Conservation (phyloP, 1,140 invertebrate species). For the Coboldia fuscipes region DNA sequence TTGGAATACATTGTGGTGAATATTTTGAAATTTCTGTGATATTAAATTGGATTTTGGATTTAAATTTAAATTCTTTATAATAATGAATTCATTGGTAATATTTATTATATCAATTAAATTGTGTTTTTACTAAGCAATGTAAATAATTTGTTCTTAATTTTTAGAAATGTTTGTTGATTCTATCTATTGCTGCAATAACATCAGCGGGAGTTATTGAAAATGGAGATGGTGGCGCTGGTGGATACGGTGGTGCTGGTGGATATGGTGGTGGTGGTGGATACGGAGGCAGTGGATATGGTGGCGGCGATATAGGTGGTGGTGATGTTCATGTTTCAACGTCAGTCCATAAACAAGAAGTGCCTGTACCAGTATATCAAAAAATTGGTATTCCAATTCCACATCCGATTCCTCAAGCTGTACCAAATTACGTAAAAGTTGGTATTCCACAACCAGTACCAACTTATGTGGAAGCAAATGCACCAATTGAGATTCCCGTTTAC, state of each 20-base stretch:
- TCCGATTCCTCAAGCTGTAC: slow-evolving; percentile 46
- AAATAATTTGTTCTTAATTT: too few species aligned
- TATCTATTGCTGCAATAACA: too few species aligned
- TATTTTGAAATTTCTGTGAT: too few species aligned
- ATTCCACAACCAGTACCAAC: slow-evolving; percentile 55
- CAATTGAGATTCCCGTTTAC: slow-evolving; percentile 47
- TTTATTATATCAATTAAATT: too few species aligned
- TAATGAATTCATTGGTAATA: too few species aligned
- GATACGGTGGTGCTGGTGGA: neutral
- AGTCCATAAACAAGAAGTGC: slow-evolving; percentile 41
- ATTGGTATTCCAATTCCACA: slow-evolving; percentile 51
- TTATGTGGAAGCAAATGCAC: slow-evolving; percentile 44
- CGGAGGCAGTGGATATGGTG: slow-evolving; percentile 6
- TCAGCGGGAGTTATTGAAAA: too few species aligned
- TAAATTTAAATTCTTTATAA: too few species aligned
- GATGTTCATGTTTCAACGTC: slow-evolving; percentile 28
- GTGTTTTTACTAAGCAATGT: too few species aligned
- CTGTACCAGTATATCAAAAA: slow-evolving; percentile 50
- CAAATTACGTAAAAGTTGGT: slow-evolving; percentile 47
- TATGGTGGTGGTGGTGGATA: slow-evolving; percentile 1
- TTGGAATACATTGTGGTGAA: too few species aligned
- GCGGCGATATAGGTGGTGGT: slow-evolving; percentile 11
- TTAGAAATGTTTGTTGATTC: too few species aligned
- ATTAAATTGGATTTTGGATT: too few species aligned
- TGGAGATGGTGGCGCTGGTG: neutral